A percentile compares a stretch with the other conserved stretches of the same genome.
Conservation (phyloP, 2,888 invertebrate genomes). For the Pristionchus entomophagus region DNA sequence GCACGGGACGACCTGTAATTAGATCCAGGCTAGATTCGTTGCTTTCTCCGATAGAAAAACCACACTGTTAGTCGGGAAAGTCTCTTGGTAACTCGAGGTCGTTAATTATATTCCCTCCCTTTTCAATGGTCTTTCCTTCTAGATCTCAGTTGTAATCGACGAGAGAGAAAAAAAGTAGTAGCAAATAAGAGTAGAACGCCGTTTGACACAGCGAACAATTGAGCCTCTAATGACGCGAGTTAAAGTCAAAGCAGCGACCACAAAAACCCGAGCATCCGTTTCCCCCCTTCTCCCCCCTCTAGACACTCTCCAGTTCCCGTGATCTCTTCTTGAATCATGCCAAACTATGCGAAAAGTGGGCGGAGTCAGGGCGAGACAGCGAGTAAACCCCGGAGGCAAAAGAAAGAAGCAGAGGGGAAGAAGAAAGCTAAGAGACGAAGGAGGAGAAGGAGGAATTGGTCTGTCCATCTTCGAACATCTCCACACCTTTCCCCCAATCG, state of each 20-base stretch:
- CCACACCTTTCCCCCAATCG: neutral
- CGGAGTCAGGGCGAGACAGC: conserved; percentile 18
- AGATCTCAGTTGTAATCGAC: neutral
- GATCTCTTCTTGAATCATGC: neutral
- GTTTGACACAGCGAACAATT: neutral
- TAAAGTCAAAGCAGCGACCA: neutral
- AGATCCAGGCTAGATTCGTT: neutral
- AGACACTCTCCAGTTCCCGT: neutral
- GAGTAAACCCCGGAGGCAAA: conserved; percentile 16
- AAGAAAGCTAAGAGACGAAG: conserved; percentile 4
- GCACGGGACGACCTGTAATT: conserved; percentile 63
- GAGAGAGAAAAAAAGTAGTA: neutral
- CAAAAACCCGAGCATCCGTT: neutral
- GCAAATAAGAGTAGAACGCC: neutral
- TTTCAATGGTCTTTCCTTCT: neutral
- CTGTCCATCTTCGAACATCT: neutral
- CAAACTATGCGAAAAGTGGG: conserved; percentile 16
- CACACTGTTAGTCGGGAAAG: neutral
- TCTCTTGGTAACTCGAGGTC: no score
- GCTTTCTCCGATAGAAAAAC: neutral
- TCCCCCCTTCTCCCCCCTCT: neutral
- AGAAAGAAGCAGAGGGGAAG: neutral
- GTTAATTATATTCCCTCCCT: neutral
- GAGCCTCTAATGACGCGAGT: conserved; percentile 31
- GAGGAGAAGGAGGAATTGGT: conserved; percentile 16